phyloP scores from a whole-genome alignment of 2,888 invertebrate genomes.

The Himalopsyche anomala region DNA sequence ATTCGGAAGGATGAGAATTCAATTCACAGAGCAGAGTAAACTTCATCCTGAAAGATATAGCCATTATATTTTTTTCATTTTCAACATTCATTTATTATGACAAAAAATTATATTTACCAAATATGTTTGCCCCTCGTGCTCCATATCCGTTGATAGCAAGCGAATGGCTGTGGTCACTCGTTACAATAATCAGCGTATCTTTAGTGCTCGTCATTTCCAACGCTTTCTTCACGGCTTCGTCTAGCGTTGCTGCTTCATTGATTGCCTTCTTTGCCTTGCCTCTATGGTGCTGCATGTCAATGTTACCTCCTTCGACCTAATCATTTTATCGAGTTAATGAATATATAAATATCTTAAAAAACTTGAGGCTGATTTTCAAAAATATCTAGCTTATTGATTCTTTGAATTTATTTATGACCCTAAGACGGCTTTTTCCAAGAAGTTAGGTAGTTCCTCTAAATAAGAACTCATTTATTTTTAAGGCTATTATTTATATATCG shows the following conservation, averaged over 20 bases:
- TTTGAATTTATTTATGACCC: no score
- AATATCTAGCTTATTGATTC: no score
- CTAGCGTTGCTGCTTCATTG: slow-evolving; percentile 86
- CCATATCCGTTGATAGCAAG: slow-evolving; percentile 88
- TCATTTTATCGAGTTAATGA: slow-evolving; percentile 52
- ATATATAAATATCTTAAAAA: neutral
- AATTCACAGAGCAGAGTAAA: no score
- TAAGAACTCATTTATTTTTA: no score
- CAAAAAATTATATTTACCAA: slow-evolving; percentile 75
- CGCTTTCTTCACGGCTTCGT: slow-evolving; percentile 85
- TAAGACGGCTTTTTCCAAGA: no score
- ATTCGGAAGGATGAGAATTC: no score
- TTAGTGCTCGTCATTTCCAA: slow-evolving; percentile 77
- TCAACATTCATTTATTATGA: neutral
- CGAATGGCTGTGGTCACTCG: slow-evolving; percentile 90
- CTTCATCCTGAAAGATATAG: no score
- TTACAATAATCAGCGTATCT: slow-evolving; percentile 89
- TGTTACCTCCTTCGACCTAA: slow-evolving; percentile 90
- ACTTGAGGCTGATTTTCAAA: no score
- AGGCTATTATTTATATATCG: no score
- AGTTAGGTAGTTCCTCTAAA: no score
- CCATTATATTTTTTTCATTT: neutral
- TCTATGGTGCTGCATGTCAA: slow-evolving; percentile 91
- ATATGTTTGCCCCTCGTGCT: slow-evolving; percentile 81
- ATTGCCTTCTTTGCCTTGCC: slow-evolving; percentile 87